Conservation (phyloP, 2,888 invertebrate genomes). For the Pyrochroa serraticornis region DNA sequence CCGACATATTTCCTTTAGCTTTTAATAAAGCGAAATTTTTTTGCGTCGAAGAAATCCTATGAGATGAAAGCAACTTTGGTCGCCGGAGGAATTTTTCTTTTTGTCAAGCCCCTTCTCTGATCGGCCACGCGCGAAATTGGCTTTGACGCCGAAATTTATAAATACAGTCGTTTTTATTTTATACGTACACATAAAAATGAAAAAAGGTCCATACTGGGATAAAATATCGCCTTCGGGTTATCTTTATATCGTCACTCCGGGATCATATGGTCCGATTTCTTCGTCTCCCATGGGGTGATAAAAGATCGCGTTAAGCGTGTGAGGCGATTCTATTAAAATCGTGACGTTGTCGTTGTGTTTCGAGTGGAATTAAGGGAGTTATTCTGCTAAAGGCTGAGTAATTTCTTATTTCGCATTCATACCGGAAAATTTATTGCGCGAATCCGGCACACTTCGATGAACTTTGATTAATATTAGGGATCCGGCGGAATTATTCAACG, state of each 20-base stretch:
- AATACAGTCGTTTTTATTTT: conserved; percentile 23
- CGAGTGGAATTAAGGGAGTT: background rate
- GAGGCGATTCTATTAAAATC: background rate
- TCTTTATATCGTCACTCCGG: conserved; percentile 15
- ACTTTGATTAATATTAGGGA: conserved; percentile 16
- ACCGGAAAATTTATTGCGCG: background rate
- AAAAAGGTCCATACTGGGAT: conserved; percentile 8
- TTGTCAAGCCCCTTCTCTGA: conserved; percentile 5
- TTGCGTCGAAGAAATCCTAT: background rate
- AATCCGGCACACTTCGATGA: background rate
- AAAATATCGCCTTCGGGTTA: conserved; percentile 16
- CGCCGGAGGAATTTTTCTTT: conserved; percentile 1
- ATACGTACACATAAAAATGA: conserved; percentile 13
- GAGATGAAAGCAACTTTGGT: conserved; percentile 13
- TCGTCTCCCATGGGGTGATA: no score
- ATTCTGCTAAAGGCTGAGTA: background rate
- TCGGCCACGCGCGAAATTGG: conserved; percentile 29
- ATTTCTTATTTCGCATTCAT: conserved; percentile 15
- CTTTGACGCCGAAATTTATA: conserved; percentile 28
- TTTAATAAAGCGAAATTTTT: background rate
- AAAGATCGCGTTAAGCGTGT: no score
- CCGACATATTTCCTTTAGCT: background rate
- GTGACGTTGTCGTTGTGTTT: background rate
- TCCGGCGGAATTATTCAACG: conserved; percentile 8
- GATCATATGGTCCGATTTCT: conserved; percentile 2